Evolutionary conservation across 2,113 vertebrate species (phyloP), one percentile per base, ranked within the genome.

Genomic region (Ceyx melanurus): DNA sequence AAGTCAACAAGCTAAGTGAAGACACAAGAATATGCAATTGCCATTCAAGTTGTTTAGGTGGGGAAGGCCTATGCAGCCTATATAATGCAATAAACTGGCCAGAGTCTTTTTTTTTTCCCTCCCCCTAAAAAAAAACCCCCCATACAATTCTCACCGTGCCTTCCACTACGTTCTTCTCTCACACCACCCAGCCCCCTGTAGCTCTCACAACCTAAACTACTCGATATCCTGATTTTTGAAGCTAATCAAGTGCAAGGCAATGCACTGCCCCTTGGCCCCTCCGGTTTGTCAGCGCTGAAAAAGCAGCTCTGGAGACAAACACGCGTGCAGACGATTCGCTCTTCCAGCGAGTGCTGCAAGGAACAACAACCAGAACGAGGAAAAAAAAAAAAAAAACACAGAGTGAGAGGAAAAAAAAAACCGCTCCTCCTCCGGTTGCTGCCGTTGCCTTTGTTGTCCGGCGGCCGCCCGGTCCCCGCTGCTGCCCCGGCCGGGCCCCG

Each of bases 391-490:
- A 75, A 58, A n/a, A 13, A 18, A 23, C 15, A 28, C 28, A 37
- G 18, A 11, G 23, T 13, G 6, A 12, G 19, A 3, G 17, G 19
- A 29, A 11, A 43, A 87, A 68, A 40, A 61, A 60, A 31, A 29
- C 18, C 15, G 22, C 43, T 25, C 14, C 31, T 33, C 19, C 56
- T 56, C 54, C 20, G 13, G 61, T n/a, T 19, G 74, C 67, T 42
- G 82, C 7, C 15, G 62, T 15, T 54, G 91, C 83, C 96, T 96
- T 97, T 97, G 95, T 97, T 96, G 90, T 94, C 89, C 82, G 70
- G 85, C 67, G 70, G 50, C 4, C 70, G 45, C 76, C 78, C 84
- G 53, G 70, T 5, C 78, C 20, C 90, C 2, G 86, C 62, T 4
- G 74, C 37, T 37, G 46, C 46, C 46, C 46, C 18, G 46, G 46